Evolutionary conservation across 2,113 vertebrate species (phyloP).

Genomic region (Spermophilus dauricus): DNA sequence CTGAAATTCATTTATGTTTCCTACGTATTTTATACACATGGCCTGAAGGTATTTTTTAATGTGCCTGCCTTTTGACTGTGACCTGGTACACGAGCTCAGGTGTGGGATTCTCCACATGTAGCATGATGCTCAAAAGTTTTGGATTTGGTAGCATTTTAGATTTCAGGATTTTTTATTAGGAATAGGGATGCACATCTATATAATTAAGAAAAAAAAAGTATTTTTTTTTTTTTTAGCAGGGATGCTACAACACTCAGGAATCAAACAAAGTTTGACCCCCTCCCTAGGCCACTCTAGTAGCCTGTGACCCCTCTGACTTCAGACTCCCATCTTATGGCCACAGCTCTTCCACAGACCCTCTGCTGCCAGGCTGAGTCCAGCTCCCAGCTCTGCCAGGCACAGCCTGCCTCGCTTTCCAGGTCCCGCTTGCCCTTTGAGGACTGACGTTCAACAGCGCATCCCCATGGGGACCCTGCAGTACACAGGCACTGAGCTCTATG

Average conservation of each 20-base stretch:
- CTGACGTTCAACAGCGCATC: background rate
- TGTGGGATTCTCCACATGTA: background rate
- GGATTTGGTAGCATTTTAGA: background rate
- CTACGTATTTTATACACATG: background rate
- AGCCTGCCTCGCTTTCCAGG: background rate
- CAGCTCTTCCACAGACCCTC: no score
- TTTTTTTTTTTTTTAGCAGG: background rate
- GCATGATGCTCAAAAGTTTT: background rate
- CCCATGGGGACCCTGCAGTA: background rate
- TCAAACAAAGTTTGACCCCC: no score
- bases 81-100: background rate
- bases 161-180: background rate
- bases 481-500: rapidly evolving
- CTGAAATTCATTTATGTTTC: no score
- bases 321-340: background rate
- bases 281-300: no score
- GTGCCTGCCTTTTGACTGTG: background rate
- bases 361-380: background rate
- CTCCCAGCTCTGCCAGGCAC: background rate
- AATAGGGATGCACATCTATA: background rate
- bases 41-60: background rate
- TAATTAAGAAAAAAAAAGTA: background rate
- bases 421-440: background rate
- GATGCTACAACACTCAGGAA: background rate
- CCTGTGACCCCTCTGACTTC: background rate